Evolutionary conservation across 2,113 vertebrate species (phyloP).

Genomic region (Chloroceryle aenea): DNA sequence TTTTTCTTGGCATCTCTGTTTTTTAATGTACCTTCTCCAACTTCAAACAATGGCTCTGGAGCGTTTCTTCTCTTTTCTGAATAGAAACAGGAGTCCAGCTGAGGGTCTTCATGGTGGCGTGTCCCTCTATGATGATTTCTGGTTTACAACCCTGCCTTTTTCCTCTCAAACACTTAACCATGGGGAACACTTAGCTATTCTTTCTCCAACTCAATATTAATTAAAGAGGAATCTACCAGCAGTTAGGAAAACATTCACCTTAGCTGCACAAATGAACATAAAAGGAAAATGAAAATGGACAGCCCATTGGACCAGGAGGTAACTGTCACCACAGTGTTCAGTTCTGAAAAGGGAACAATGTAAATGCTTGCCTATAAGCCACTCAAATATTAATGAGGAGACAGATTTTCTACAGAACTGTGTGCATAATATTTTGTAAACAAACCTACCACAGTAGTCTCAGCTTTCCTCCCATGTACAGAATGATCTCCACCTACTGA

Average conservation of each 20-base stretch:
- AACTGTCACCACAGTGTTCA: not conserved
- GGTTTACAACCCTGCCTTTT: not conserved
- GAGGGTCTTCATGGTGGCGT: not conserved
- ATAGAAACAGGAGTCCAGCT: not conserved
- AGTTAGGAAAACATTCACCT: constrained; percentile 28
- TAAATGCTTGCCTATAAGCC: not conserved
- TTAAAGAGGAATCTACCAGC: not conserved
- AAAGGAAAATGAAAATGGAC: not conserved
- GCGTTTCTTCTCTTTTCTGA: not conserved
- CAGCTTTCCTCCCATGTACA: not conserved
- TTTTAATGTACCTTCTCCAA: not conserved
- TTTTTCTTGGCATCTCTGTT: not conserved
- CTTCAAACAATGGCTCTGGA: not conserved
- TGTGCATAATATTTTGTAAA: not conserved
- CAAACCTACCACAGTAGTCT: not conserved
- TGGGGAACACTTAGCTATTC: not conserved
- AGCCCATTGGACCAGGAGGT: not conserved
- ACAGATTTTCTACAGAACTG: not conserved
- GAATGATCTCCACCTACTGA: not conserved
- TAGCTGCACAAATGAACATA: not conserved
- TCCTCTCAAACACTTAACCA: not conserved
- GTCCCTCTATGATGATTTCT: not conserved
- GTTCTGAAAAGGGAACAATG: not conserved
- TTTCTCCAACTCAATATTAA: not conserved
- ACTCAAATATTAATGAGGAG: not conserved